phyloP scores from a whole-genome alignment of 2,888 invertebrate genomes.

The Craniophora ligustri region DNA sequence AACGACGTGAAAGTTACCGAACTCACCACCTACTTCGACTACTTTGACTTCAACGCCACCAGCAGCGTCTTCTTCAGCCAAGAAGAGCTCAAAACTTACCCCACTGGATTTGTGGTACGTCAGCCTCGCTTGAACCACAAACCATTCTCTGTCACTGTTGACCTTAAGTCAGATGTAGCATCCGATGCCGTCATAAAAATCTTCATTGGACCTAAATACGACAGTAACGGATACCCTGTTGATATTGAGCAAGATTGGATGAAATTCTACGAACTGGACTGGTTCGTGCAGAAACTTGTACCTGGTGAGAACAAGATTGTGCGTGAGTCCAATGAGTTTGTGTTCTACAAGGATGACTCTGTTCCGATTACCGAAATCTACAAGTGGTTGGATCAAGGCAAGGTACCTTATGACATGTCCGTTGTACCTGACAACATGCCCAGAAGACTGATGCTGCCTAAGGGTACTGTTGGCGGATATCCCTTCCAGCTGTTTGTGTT shows the following conservation, averaged over 20 bases:
- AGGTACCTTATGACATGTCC: conserved; percentile 86
- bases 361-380: conserved; percentile 89
- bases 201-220: conserved; percentile 92
- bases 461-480: conserved; percentile 91
- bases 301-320: conserved; percentile 90
- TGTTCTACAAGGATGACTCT: conserved; percentile 89
- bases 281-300: conserved; percentile 88
- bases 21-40: conserved; percentile 90
- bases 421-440: conserved; percentile 90
- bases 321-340: conserved; percentile 90
- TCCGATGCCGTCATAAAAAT: conserved; percentile 89
- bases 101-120: conserved; percentile 85
- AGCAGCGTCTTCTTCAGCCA: conserved; percentile 80
- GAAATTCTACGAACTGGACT: conserved; percentile 90
- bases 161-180: conserved; percentile 88
- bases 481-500: conserved; percentile 90
- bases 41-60: conserved; percentile 89
- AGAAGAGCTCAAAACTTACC: conserved; percentile 72
- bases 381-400: conserved; percentile 86
- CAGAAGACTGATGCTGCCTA: conserved; percentile 91
- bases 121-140: conserved; percentile 92
- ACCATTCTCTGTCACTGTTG: conserved; percentile 89
- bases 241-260: conserved; percentile 86
- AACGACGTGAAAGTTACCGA: conserved; percentile 89
- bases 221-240: conserved; percentile 85